Conservation (phyloP, 2,113 vertebrate species). For the Malurus melanocephalus region DNA sequence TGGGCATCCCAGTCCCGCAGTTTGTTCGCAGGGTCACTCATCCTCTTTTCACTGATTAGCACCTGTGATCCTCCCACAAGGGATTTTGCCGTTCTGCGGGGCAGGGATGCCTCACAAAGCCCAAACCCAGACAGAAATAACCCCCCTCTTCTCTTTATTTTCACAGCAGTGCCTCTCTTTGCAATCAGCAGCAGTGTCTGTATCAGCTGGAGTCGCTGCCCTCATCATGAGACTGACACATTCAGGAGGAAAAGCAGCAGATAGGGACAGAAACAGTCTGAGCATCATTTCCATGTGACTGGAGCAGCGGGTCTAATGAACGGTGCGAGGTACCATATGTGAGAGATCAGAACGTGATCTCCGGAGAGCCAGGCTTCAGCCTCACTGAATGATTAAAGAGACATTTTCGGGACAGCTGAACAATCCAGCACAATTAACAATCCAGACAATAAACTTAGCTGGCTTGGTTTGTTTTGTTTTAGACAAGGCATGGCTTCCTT, state of each 20-base stretch:
- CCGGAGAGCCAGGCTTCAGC: not conserved
- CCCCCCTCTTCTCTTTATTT: not conserved
- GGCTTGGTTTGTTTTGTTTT: not conserved
- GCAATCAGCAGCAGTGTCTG: constrained; percentile 29
- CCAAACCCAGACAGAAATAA: not conserved
- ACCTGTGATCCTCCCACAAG: not conserved
- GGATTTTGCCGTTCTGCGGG: not conserved
- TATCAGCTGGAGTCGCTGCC: constrained; percentile 30
- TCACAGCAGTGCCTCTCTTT: not conserved
- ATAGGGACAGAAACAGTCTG: not conserved
- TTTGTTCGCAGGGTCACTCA: not conserved
- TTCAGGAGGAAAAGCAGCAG: constrained; percentile 30
- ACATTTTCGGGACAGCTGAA: constrained; percentile 1
- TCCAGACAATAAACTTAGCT: not conserved
- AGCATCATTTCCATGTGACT: constrained; percentile 38
- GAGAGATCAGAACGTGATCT: constrained; percentile 6
- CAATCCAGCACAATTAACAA: constrained; percentile 18
- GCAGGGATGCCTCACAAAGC: not conserved
- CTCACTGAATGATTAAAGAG: constrained; percentile 2
- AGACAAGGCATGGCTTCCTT: not conserved
- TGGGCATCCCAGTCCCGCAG: not conserved
- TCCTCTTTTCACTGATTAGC: not conserved
- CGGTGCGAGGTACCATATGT: not conserved
- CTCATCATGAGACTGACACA: constrained; percentile 28
- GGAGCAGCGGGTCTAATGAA: constrained; percentile 20